phyloP scores from a whole-genome alignment of 2,888 invertebrate species.

The Thyatira batis region DNA sequence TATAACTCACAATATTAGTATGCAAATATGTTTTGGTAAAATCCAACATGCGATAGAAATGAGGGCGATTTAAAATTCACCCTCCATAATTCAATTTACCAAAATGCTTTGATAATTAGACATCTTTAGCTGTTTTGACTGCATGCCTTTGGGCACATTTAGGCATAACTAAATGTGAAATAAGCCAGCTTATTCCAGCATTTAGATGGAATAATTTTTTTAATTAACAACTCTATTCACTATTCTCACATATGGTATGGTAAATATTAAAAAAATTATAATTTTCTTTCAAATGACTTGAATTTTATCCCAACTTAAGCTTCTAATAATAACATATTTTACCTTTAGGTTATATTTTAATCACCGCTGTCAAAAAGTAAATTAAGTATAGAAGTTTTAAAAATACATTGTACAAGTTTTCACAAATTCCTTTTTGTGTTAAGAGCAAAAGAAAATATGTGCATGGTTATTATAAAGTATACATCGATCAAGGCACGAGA shows the following conservation, averaged over 20 bases:
- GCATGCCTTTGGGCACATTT: neutral
- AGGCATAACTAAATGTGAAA: neutral
- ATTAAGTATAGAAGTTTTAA: too few species aligned
- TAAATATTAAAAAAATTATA: too few species aligned
- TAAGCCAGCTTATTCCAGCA: too few species aligned
- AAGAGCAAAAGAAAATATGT: neutral
- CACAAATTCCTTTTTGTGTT: neutral
- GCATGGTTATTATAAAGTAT: neutral
- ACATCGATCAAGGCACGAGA: neutral
- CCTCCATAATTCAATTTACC: slow-evolving; percentile 45
- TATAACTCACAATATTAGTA: slow-evolving; percentile 35
- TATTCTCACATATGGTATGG: too few species aligned
- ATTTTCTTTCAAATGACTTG: too few species aligned
- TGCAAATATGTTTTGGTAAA: slow-evolving; percentile 39
- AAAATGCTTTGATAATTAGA: slow-evolving; percentile 51
- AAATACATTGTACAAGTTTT: neutral
- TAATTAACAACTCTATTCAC: too few species aligned
- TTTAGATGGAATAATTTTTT: too few species aligned
- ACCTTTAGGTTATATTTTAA: too few species aligned
- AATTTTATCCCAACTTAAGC: too few species aligned
- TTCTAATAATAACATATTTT: too few species aligned
- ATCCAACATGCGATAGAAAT: slow-evolving; percentile 36
- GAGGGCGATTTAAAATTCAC: slow-evolving; percentile 50
- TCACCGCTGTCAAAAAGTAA: too few species aligned
- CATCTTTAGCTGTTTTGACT: slow-evolving; percentile 37